Percentiles rank a stretch among this genome's conserved stretches.
These are phyloP conservation scores for Dicrurus megarhynchus DNA, from an alignment of 2,113 vertebrate species.

Conservation along the genomic window DNA sequence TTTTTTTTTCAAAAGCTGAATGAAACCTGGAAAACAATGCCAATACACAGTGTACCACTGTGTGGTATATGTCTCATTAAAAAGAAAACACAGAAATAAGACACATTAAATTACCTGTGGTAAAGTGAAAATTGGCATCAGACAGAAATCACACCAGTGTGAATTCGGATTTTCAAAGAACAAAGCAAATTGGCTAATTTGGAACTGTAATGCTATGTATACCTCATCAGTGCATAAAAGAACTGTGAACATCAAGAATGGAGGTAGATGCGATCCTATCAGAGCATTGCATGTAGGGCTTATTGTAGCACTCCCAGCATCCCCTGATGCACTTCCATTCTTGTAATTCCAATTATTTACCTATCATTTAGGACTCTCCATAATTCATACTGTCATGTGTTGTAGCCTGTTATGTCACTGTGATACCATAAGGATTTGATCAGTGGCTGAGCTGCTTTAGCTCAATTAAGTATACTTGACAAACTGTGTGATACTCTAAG, in stretches of 20 bases:
- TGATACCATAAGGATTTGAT: slow-evolving; percentile 31
- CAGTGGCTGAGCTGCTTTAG: slow-evolving; percentile 40
- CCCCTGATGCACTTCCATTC: background rate
- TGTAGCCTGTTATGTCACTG: slow-evolving; percentile 32
- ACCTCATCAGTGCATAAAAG: background rate
- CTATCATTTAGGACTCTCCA: background rate
- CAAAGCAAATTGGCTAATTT: background rate
- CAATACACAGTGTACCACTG: background rate
- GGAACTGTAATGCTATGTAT: background rate
- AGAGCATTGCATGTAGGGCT: background rate
- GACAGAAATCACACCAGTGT: background rate
- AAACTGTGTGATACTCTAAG: slow-evolving; percentile 25
- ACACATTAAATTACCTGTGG: background rate
- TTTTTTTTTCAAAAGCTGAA: background rate
- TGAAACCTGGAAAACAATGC: background rate
- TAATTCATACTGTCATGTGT: slow-evolving; percentile 4
- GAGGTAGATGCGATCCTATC: background rate
- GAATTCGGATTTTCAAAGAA: background rate
- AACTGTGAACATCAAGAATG: background rate
- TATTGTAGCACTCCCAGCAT: slow-evolving; percentile 6
- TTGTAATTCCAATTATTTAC: slow-evolving; percentile 35
- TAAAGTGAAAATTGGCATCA: background rate
- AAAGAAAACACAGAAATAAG: background rate
- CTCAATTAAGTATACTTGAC: slow-evolving; percentile 49
- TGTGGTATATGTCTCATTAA: background rate